These are phyloP conservation scores for Eupeodes luniger DNA, from an alignment of 2,888 invertebrate species.

Conservation along the genomic window DNA sequence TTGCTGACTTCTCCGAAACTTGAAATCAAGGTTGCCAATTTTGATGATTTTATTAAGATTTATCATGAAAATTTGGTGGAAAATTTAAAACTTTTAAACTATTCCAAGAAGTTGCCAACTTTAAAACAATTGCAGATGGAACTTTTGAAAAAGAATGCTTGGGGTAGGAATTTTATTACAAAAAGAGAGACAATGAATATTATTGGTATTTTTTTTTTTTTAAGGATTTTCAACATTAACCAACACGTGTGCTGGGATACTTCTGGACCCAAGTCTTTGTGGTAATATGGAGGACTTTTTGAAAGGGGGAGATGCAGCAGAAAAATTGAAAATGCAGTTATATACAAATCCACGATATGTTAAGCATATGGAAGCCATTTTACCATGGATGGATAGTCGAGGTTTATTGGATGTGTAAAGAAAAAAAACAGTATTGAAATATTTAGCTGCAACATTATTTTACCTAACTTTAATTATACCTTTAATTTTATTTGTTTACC, in stretches of 20 bases:
- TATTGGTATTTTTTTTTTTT: slow-evolving; percentile 45
- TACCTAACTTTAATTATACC: neutral
- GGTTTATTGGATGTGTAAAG: slow-evolving; percentile 77
- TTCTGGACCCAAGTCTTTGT: slow-evolving; percentile 79
- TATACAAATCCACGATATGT: slow-evolving; percentile 79
- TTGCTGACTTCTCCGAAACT: slow-evolving; percentile 80
- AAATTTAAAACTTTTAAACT: slow-evolving; percentile 79
- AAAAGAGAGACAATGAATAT: slow-evolving; percentile 16
- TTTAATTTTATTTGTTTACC: no score
- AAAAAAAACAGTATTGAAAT: neutral
- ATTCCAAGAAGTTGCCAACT: slow-evolving; percentile 79
- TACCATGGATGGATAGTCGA: slow-evolving; percentile 81
- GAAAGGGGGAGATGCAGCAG: slow-evolving; percentile 73
- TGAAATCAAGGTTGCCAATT: slow-evolving; percentile 80
- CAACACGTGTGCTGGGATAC: slow-evolving; percentile 79
- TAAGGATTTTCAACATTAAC: slow-evolving; percentile 77
- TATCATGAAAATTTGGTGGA: slow-evolving; percentile 80
- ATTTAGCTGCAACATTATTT: neutral
- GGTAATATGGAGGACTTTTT: slow-evolving; percentile 79
- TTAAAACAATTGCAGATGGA: slow-evolving; percentile 79
- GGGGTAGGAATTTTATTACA: slow-evolving; percentile 77
- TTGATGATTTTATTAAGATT: slow-evolving; percentile 81
- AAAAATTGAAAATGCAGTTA: slow-evolving; percentile 78
- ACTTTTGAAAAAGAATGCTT: slow-evolving; percentile 78
- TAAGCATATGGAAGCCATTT: slow-evolving; percentile 78